These are phyloP conservation scores for Apteryx owenii DNA, from an alignment of 2,113 vertebrate species.

Conservation along the genomic window DNA sequence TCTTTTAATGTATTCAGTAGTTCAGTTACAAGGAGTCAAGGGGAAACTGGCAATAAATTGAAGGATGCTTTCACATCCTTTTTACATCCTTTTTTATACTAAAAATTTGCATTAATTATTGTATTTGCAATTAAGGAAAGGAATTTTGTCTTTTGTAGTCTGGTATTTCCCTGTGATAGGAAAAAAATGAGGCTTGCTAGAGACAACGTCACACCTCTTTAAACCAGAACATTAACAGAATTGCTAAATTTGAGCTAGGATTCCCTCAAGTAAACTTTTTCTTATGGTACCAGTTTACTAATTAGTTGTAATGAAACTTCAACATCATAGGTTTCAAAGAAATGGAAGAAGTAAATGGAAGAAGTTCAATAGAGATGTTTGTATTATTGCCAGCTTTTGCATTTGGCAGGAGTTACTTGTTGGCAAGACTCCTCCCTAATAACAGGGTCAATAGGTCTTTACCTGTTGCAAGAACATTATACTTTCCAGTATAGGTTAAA, in stretches of 20 bases:
- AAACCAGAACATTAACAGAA: neutral
- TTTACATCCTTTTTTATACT: neutral
- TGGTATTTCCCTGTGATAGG: neutral
- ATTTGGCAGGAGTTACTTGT: neutral
- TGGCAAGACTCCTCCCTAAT: neutral
- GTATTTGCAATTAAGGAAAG: neutral
- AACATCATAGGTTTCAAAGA: neutral
- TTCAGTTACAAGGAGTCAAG: neutral
- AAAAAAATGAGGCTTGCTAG: neutral
- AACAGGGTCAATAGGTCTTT: neutral
- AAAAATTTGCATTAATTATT: neutral
- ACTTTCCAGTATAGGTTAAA: neutral
- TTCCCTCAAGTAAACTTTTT: neutral
- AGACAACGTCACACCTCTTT: neutral
- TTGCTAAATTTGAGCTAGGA: neutral
- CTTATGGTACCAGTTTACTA: neutral
- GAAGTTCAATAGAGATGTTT: neutral
- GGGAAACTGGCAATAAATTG: neutral
- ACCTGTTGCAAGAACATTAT: neutral
- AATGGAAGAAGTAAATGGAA: neutral
- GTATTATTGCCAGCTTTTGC: neutral
- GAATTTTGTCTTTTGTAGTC: neutral
- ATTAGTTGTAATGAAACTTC: neutral
- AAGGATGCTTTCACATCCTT: neutral
- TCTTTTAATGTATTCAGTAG: neutral